A percentile compares a stretch with the other conserved stretches of the same genome.
Conservation (phyloP, 1,140 invertebrate species). For the Charaxes varanes region DNA sequence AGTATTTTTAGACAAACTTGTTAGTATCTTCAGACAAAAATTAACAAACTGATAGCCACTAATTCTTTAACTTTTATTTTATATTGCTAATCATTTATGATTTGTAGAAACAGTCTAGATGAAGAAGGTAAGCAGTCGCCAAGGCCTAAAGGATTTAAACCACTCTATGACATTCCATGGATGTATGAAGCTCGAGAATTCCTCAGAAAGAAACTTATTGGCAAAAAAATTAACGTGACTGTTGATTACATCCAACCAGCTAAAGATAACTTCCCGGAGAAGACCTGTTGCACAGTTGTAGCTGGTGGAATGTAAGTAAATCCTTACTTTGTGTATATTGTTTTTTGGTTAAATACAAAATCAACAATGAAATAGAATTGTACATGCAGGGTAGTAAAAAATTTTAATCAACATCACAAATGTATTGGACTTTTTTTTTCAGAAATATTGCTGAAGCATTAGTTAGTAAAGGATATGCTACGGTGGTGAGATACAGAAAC, state of each 20-base stretch:
- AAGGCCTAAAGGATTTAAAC: constrained; percentile 77
- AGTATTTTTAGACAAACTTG: too few species aligned
- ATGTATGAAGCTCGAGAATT: constrained; percentile 99
- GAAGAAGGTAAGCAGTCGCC: constrained; percentile 78
- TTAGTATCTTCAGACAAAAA: too few species aligned
- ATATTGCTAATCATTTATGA: constrained; percentile 4
- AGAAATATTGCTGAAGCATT: constrained; percentile 97
- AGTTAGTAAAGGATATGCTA: constrained; percentile 93
- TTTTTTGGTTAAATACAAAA: constrained; percentile 1
- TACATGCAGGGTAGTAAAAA: too few species aligned
- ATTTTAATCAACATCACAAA: too few species aligned
- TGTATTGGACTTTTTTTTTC: constrained; percentile 36
- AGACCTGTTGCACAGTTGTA: constrained; percentile 94
- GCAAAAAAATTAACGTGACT: constrained; percentile 94
- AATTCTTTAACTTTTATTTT: background rate
- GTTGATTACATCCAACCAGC: constrained; percentile 98
- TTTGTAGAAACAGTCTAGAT: constrained; percentile 56
- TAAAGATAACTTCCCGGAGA: constrained; percentile 94
- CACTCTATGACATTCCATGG: constrained; percentile 97
- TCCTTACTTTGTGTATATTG: constrained; percentile 2
- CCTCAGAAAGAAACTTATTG: constrained; percentile 95
- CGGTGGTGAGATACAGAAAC: constrained; percentile 93
- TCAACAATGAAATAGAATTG: background rate
- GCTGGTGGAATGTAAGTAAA: constrained; percentile 86
- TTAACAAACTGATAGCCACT: too few species aligned